These are phyloP conservation scores for Mola mola DNA, from an alignment of 2,113 vertebrate genomes.

Conservation along the genomic window DNA sequence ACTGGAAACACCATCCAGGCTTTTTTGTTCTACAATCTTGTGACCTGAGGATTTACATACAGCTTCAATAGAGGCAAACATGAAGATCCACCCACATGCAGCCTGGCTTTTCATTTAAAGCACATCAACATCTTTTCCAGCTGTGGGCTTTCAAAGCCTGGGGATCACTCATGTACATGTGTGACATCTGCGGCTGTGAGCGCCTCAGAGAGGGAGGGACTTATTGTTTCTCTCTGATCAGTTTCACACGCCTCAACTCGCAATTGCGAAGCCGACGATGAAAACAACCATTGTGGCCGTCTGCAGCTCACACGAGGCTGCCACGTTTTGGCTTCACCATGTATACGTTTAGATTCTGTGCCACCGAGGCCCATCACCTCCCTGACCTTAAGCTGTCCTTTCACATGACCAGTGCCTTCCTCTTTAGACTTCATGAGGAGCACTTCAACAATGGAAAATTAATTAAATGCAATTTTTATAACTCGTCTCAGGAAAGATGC, in stretches of 20 bases:
- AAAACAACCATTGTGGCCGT: too few species aligned
- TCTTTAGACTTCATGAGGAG: too few species aligned
- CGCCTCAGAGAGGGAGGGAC: constrained; percentile 18
- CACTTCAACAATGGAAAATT: too few species aligned
- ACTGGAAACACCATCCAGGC: constrained; percentile 39
- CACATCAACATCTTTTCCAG: constrained; percentile 45
- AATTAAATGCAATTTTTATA: too few species aligned
- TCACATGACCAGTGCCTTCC: too few species aligned
- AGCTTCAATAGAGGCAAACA: constrained; percentile 48
- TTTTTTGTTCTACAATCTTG: constrained; percentile 58
- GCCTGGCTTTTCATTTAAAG: constrained; percentile 48
- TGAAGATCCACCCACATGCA: constrained; percentile 44
- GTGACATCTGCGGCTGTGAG: constrained; percentile 46
- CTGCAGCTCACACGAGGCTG: too few species aligned
- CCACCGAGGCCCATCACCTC: too few species aligned
- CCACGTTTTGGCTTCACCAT: too few species aligned
- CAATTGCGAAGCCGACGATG: constrained; percentile 10
- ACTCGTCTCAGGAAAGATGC: too few species aligned
- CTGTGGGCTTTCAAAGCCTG: constrained; percentile 55
- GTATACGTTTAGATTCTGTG: too few species aligned
- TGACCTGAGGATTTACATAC: constrained; percentile 69
- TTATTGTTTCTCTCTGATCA: constrained; percentile 55
- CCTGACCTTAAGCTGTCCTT: too few species aligned
- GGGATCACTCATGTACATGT: constrained; percentile 47
- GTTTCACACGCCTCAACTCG: constrained; percentile 14